These are phyloP conservation scores for Pseudopipra pipra DNA, from an alignment of 2,113 vertebrate species.

Conservation along the genomic window DNA sequence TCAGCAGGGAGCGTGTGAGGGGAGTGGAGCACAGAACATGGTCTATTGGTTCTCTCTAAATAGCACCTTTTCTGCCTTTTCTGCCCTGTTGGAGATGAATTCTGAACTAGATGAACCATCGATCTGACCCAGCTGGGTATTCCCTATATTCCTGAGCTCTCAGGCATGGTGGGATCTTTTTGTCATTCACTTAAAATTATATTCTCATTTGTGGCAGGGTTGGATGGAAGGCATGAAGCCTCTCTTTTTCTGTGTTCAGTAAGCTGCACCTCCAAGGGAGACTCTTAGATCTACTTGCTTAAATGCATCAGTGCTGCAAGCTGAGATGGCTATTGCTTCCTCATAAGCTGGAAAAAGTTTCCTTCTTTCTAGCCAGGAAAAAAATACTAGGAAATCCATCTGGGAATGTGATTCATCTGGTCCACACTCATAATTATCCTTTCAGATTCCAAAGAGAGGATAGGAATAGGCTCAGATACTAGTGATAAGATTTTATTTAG, in stretches of 20 bases:
- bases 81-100: not conserved
- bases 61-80: not conserved
- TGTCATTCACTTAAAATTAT: not conserved
- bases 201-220: not conserved
- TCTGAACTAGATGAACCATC: not conserved
- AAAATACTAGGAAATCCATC: not conserved
- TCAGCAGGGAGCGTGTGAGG: not conserved
- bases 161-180: not conserved
- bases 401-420: constrained; percentile 4
- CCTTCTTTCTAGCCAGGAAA: constrained; percentile 27
- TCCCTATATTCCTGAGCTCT: not conserved
- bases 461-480: not conserved
- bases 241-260: not conserved
- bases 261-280: not conserved
- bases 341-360: constrained; percentile 2
- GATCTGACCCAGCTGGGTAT: not conserved
- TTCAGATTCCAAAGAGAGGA: not conserved
- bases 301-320: not conserved
- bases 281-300: not conserved
- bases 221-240: not conserved
- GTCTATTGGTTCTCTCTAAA: not conserved
- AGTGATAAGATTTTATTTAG: not conserved
- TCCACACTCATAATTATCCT: not conserved
- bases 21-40: not conserved
- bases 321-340: not conserved